Conservation (phyloP, 2,888 invertebrate genomes). For the Pomacea canaliculata region DNA sequence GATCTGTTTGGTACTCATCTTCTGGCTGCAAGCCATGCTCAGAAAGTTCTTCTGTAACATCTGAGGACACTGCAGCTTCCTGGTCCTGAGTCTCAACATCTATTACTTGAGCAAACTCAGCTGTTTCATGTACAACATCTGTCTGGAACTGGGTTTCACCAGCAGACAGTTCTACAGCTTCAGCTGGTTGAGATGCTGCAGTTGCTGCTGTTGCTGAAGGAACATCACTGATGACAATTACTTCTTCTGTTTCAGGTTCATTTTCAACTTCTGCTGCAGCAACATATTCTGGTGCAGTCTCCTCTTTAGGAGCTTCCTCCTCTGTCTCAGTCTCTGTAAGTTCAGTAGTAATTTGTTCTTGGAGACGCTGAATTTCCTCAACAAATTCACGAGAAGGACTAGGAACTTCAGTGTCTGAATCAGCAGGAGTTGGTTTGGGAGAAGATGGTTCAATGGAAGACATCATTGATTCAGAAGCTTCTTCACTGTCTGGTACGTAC, state of each 20-base stretch:
- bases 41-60: constrained; percentile 12
- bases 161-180: constrained; percentile 24
- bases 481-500: constrained; percentile 89
- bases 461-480: constrained; percentile 74
- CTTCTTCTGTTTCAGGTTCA: constrained; percentile 32
- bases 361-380: constrained; percentile 51
- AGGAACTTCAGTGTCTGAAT: constrained; percentile 54
- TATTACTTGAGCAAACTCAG: constrained; percentile 22
- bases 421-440: constrained; percentile 51
- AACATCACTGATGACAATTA: constrained; percentile 28
- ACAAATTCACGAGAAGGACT: constrained; percentile 51
- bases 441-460: constrained; percentile 61
- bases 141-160: constrained; percentile 36
- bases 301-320: constrained; percentile 31
- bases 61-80: constrained; percentile 12
- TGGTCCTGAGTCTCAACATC: constrained; percentile 27
- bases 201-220: constrained; percentile 21
- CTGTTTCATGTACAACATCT: constrained; percentile 27
- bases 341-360: constrained; percentile 39
- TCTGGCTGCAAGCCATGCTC: constrained; percentile 5
- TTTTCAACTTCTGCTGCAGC: constrained; percentile 34
- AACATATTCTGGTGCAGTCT: constrained; percentile 24
- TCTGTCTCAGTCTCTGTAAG: constrained; percentile 34
- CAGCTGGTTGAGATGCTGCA: constrained; percentile 20
- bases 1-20: constrained; percentile 29